Conservation (phyloP, 2,113 vertebrate species). For the Carollia perspicillata region DNA sequence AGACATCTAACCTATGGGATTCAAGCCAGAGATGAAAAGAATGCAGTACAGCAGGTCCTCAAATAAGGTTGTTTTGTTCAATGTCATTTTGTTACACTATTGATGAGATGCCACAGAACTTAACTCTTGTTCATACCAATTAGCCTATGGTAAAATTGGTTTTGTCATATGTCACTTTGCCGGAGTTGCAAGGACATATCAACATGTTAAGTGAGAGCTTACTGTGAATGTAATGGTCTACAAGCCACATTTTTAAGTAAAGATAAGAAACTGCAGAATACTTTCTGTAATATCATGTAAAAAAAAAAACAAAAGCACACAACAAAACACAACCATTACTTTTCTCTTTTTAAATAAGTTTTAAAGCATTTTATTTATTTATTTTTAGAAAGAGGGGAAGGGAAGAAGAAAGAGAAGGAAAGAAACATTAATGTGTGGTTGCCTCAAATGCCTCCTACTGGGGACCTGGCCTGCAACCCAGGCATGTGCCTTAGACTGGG, state of each 20-base stretch:
- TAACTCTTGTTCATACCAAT: neutral
- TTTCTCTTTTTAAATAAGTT: neutral
- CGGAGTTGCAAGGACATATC: neutral
- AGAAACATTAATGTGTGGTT: too few relatives aligned
- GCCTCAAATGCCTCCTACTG: too few relatives aligned
- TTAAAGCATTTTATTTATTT: too few relatives aligned
- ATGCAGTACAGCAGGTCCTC: neutral
- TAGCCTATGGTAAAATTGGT: neutral
- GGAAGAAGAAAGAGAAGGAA: too few relatives aligned
- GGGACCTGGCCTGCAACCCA: too few relatives aligned
- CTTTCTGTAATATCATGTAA: neutral
- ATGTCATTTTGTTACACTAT: neutral
- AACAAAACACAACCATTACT: neutral
- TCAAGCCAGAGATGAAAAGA: neutral
- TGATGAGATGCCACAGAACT: neutral
- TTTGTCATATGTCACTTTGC: neutral
- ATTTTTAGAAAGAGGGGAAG: too few relatives aligned
- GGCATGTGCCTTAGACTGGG: too few relatives aligned
- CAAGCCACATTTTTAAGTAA: neutral
- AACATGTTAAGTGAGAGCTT: neutral
- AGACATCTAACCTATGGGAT: neutral
- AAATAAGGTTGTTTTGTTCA: neutral
- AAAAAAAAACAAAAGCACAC: neutral
- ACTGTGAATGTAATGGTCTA: neutral
- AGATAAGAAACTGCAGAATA: conserved; percentile 19